A percentile compares a stretch with the other conserved stretches of the same genome.
phyloP scores from a whole-genome alignment of 2,113 vertebrate genomes.

The Pterocles burchelli region DNA sequence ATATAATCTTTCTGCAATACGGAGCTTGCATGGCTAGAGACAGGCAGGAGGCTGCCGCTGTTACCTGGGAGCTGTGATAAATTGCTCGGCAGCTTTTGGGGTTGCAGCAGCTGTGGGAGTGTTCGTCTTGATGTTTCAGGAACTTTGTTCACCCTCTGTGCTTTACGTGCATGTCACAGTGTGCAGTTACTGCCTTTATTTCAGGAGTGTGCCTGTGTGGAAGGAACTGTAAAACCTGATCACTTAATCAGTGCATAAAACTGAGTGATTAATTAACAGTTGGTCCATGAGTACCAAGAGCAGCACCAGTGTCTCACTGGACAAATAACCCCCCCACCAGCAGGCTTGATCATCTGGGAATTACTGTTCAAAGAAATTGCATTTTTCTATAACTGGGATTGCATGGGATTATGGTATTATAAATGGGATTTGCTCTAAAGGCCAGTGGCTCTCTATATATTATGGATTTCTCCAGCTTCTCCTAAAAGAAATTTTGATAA shows the following conservation, averaged over 20 bases:
- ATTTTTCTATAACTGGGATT: conserved; percentile 29
- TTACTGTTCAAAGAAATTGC: not conserved
- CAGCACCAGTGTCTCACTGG: not conserved
- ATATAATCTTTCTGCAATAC: not conserved
- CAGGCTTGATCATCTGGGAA: not conserved
- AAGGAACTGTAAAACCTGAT: not conserved
- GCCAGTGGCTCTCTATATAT: not conserved
- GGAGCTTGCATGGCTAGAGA: not conserved
- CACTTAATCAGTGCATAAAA: not conserved
- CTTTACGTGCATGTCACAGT: rapidly evolving
- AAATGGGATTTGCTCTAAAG: conserved; percentile 18
- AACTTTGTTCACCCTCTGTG: not conserved
- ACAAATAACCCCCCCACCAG: not conserved
- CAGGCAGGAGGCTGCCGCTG: not conserved
- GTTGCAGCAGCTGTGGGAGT: not conserved
- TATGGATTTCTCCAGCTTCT: not conserved
- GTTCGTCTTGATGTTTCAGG: not conserved
- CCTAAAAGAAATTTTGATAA: conserved; percentile 28
- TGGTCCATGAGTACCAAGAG: not conserved
- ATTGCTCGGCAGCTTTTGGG: not conserved
- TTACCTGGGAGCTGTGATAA: not conserved
- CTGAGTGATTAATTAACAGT: not conserved
- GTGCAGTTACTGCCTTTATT: not conserved
- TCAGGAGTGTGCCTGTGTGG: not conserved
- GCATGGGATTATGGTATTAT: conserved; percentile 31